phyloP scores from a whole-genome alignment of 2,113 vertebrate genomes.

The Agelaius tricolor region DNA sequence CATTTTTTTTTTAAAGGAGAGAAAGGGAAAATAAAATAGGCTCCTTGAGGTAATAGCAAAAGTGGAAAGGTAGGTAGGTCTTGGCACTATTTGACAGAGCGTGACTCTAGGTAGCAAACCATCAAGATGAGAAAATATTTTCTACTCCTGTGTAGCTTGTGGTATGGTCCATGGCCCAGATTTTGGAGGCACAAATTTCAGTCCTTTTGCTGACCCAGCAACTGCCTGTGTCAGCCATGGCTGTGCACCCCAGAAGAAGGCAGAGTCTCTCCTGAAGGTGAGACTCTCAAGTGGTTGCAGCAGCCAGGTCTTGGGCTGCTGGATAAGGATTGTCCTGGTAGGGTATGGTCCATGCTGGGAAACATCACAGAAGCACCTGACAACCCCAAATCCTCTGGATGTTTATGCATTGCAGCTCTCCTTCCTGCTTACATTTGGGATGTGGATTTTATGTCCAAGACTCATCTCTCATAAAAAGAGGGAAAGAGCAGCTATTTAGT shows the following conservation, averaged over 20 bases:
- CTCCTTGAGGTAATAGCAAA: neutral
- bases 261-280: neutral
- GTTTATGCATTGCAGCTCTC: neutral
- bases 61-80: neutral
- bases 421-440: neutral
- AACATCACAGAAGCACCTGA: neutral
- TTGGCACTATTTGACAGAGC: neutral
- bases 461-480: neutral
- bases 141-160: neutral
- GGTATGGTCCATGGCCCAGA: neutral
- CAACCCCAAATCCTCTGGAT: neutral
- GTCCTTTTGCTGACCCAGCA: neutral
- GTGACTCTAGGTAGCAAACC: neutral
- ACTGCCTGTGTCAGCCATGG: neutral
- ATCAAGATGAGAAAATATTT: neutral
- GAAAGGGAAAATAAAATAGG: neutral
- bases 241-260: neutral
- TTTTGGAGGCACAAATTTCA: neutral
- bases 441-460: neutral
- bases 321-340: neutral
- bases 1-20: neutral
- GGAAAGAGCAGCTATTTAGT: neutral
- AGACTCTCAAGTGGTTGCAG: fast-evolving
- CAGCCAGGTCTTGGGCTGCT: fast-evolving
- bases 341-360: neutral